These are phyloP conservation scores for Pomatostomus ruficeps DNA, from an alignment of 2,113 vertebrate species.

Conservation along the genomic window DNA sequence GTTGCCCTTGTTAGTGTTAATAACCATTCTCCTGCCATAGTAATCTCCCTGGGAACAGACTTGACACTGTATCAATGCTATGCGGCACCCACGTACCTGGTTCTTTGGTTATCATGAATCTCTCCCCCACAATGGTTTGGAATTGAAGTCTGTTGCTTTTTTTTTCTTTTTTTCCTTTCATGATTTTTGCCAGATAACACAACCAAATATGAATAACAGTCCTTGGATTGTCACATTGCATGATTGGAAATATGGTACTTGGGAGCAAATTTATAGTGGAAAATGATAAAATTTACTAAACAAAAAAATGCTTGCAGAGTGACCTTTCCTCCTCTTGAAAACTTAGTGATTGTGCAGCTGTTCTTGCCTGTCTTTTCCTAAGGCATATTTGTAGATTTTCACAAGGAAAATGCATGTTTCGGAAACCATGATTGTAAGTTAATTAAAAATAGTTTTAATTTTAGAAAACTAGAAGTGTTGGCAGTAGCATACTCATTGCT, in stretches of 20 bases:
- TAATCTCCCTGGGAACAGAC: not conserved
- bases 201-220: not conserved
- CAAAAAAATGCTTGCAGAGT: not conserved
- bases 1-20: not conserved
- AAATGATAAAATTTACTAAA: not conserved
- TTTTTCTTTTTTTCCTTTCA: not conserved
- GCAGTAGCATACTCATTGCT: not conserved
- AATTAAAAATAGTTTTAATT: conserved; percentile 42
- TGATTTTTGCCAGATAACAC: not conserved
- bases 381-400: conserved; percentile 12
- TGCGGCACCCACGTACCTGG: not conserved
- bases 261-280: not conserved
- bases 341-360: not conserved
- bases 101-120: not conserved
- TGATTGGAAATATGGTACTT: not conserved
- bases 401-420: not conserved
- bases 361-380: conserved; percentile 1
- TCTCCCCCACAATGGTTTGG: not conserved
- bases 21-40: not conserved
- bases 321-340: not conserved
- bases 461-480: conserved; percentile 16
- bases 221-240: not conserved
- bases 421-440: not conserved
- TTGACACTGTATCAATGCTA: not conserved
- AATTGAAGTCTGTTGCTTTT: not conserved